phyloP scores from a whole-genome alignment of 2,797 vertebrate species.

The Lerista edwardsae region DNA sequence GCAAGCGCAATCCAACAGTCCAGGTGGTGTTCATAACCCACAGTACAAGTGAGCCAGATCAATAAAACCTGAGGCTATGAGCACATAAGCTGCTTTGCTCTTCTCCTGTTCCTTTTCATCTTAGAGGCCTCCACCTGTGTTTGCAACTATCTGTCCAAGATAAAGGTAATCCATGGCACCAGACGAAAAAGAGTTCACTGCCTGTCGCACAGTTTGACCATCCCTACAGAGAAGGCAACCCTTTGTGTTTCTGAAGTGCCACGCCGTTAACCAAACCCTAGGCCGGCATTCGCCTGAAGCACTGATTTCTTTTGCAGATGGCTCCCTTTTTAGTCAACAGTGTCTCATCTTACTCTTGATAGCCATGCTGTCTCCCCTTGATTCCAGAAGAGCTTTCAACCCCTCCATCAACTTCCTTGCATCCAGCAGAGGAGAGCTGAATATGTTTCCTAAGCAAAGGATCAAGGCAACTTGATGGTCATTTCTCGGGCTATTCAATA shows the following conservation, averaged over 20 bases:
- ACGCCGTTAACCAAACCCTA: constrained; percentile 32
- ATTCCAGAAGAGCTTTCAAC: constrained; percentile 63
- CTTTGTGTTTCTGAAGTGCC: not conserved
- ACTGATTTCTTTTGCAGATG: constrained; percentile 57
- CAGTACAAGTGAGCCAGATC: constrained; percentile 24
- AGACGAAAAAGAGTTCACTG: not conserved
- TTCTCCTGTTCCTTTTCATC: constrained; percentile 28
- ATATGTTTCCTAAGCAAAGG: constrained; percentile 49
- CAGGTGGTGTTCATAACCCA: not conserved
- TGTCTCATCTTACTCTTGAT: constrained; percentile 60
- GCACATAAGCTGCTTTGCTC: constrained; percentile 9
- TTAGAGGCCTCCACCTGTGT: not conserved
- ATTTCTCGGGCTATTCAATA: constrained; percentile 50
- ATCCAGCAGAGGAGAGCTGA: constrained; percentile 48
- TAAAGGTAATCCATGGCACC: constrained; percentile 11
- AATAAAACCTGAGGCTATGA: not conserved
- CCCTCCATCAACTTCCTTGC: constrained; percentile 54
- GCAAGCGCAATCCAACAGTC: constrained; percentile 9
- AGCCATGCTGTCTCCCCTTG: constrained; percentile 46
- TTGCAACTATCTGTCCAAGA: not conserved
- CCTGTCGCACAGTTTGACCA: not conserved
- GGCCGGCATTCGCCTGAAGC: constrained; percentile 33
- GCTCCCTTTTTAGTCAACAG: constrained; percentile 54
- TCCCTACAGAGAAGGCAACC: constrained; percentile 2
- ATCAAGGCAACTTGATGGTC: constrained; percentile 43